phyloP scores from a whole-genome alignment of 92 coral and sea anemone genomes.

The Parazoanthus atlanticus region DNA sequence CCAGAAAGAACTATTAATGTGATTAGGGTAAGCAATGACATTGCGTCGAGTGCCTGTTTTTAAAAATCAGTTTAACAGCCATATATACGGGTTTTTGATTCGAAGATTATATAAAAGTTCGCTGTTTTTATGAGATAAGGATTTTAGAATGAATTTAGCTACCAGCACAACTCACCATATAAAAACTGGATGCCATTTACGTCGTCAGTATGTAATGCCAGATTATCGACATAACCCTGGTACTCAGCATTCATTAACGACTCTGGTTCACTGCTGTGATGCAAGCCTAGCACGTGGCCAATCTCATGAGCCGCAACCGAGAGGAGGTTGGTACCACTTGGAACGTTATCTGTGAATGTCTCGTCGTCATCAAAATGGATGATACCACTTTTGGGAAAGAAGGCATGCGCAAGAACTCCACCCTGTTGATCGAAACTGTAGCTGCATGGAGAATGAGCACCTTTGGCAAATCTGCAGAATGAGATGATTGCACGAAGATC shows the following conservation, averaged over 20 bases:
- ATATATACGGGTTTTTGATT: no score
- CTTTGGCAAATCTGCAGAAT: conserved; percentile 50
- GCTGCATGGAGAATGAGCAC: conserved; percentile 47
- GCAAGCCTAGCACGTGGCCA: conserved; percentile 81
- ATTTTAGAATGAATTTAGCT: no score
- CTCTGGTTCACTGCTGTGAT: conserved; percentile 53
- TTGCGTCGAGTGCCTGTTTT: no score
- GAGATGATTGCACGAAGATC: neutral
- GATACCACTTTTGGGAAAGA: conserved; percentile 75
- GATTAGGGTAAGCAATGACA: no score
- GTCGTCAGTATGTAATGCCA: conserved; percentile 72
- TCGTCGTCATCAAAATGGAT: conserved; percentile 91
- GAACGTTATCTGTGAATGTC: conserved; percentile 54
- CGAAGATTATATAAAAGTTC: no score
- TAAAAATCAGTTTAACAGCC: no score
- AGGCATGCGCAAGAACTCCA: conserved; percentile 74
- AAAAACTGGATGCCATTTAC: conserved; percentile 65
- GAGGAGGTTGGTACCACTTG: conserved; percentile 63
- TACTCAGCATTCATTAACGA: conserved; percentile 82
- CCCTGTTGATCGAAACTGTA: conserved; percentile 72
- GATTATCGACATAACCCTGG: conserved; percentile 56
- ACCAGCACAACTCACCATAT: conserved; percentile 58
- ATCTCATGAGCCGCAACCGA: conserved; percentile 85
- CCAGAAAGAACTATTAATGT: no score
- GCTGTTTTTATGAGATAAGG: no score